A percentile compares a stretch with the other conserved stretches of the same genome.
phyloP scores from a whole-genome alignment of 2,797 vertebrate species.

The Leptoclinus maculatus region DNA sequence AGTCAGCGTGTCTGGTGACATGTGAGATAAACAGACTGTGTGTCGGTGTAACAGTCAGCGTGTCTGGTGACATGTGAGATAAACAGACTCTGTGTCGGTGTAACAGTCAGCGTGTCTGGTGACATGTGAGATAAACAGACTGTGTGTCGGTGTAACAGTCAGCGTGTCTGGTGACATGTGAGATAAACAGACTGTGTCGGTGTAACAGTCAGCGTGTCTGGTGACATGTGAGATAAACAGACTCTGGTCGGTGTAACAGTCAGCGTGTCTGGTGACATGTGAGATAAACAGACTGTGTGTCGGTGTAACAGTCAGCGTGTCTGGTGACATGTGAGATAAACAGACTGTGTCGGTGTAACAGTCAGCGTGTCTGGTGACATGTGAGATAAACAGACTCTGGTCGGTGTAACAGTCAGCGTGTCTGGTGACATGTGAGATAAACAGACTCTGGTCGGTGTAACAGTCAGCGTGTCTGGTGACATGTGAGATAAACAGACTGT shows the following conservation, averaged over 20 bases:
- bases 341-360: too few species aligned
- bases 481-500: not conserved
- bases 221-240: not conserved
- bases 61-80: not conserved
- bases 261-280: not conserved
- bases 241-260: too few species aligned
- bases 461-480: too few species aligned
- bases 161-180: not conserved
- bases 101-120: too few species aligned
- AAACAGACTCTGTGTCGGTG: not conserved
- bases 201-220: too few species aligned
- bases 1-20: not conserved
- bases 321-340: not conserved
- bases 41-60: too few species aligned
- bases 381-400: not conserved
- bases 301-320: too few species aligned
- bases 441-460: too few species aligned
- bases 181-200: not conserved
- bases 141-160: too few species aligned
- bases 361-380: not conserved
- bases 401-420: too few species aligned
- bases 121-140: not conserved
- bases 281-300: not conserved
- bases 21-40: not conserved
- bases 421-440: not conserved